Conservation (phyloP, 2,888 invertebrate species). For the Lagria hirta region DNA sequence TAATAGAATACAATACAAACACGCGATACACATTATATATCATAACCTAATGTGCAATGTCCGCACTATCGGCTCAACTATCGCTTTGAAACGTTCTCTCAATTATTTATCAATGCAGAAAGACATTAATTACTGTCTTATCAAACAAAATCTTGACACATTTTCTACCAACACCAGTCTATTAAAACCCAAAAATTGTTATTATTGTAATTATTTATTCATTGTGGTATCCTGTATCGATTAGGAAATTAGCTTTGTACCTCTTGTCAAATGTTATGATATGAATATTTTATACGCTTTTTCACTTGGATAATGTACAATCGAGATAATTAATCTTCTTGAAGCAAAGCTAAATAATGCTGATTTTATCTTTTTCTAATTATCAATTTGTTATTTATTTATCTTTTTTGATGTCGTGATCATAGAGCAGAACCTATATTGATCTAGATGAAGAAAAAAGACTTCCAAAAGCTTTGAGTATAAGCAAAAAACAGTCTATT, state of each 20-base stretch:
- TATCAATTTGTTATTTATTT: too few relatives aligned
- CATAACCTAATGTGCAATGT: conserved; percentile 51
- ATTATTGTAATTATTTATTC: conserved; percentile 33
- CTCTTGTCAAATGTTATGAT: too few relatives aligned
- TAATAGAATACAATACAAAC: conserved; percentile 49
- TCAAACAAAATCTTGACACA: conserved; percentile 39
- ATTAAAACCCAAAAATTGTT: conserved; percentile 32
- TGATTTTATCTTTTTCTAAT: too few relatives aligned
- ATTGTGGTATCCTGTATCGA: conserved; percentile 28
- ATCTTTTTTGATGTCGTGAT: too few relatives aligned
- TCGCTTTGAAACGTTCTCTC: conserved; percentile 48
- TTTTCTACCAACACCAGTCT: conserved; percentile 37
- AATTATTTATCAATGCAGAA: conserved; percentile 49
- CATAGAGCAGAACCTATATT: too few relatives aligned
- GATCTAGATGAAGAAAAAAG: too few relatives aligned
- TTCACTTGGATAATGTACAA: too few relatives aligned
- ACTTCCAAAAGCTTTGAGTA: too few relatives aligned
- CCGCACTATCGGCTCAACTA: conserved; percentile 46
- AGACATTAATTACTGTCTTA: conserved; percentile 48
- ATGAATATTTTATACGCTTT: too few relatives aligned
- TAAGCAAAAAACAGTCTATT: too few relatives aligned
- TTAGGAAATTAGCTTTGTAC: conserved; percentile 20
- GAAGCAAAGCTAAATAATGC: too few relatives aligned
- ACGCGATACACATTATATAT: conserved; percentile 45
- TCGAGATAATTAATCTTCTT: too few relatives aligned